Percentiles rank a stretch among this genome's conserved stretches.
Conservation (phyloP, 2,888 invertebrate species). For the Agrochola lychnidis region DNA sequence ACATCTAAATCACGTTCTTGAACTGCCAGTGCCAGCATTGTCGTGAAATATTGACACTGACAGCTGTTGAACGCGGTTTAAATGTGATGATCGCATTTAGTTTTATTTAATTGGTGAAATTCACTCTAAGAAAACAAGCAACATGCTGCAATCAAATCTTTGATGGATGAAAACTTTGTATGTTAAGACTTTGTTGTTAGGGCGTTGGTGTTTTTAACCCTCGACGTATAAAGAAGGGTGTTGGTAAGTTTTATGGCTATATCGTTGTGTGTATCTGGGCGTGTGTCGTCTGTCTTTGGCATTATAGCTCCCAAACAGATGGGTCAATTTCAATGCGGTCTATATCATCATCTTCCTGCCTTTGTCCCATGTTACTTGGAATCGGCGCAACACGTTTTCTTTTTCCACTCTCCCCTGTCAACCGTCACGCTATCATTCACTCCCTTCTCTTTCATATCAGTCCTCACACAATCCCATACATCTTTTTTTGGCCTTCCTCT, state of each 20-base stretch:
- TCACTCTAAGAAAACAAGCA: conserved; percentile 29
- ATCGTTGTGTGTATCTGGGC: neutral
- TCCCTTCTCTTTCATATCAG: too few species aligned
- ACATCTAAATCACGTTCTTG: neutral
- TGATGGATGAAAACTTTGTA: conserved; percentile 36
- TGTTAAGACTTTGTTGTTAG: neutral
- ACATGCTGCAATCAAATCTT: conserved; percentile 40
- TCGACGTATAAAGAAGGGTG: neutral
- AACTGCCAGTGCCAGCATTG: neutral
- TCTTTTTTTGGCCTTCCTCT: too few species aligned
- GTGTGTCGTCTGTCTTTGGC: neutral
- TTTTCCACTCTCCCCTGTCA: too few species aligned
- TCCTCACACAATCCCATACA: too few species aligned
- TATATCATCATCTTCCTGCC: too few species aligned
- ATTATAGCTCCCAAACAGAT: neutral
- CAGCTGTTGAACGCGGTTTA: neutral
- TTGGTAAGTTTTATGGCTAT: neutral
- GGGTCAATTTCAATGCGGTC: neutral
- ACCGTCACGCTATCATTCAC: too few species aligned
- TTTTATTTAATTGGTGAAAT: neutral
- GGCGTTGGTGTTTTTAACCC: neutral
- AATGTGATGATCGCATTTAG: neutral
- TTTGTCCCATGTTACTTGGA: too few species aligned
- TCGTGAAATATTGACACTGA: neutral
- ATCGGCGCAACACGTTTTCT: too few species aligned